Evolutionary conservation across 2,113 vertebrate species (phyloP).

Genomic region (Scomber scombrus): DNA sequence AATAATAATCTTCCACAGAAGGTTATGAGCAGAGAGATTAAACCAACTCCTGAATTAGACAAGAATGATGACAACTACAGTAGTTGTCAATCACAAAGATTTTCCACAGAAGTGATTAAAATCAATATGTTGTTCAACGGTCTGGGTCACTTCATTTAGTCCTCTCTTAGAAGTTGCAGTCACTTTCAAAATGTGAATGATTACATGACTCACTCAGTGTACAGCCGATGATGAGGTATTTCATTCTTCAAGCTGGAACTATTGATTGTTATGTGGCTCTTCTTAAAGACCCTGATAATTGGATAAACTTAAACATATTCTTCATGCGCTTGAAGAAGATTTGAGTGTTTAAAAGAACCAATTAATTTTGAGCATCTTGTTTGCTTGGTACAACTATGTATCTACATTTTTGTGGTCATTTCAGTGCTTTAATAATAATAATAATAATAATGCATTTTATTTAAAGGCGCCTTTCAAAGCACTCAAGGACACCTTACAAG

Average conservation of each 20-base stretch:
- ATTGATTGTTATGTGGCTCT: slow-evolving; percentile 50
- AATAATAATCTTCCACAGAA: slow-evolving; percentile 6
- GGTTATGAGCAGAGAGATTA: slow-evolving; percentile 21
- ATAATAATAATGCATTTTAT: no score
- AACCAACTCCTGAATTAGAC: slow-evolving; percentile 18
- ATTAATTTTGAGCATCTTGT: slow-evolving; percentile 50
- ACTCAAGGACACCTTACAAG: no score
- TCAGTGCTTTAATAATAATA: no score
- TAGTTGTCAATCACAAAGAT: slow-evolving; percentile 46
- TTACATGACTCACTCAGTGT: slow-evolving; percentile 38
- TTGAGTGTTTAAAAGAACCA: slow-evolving; percentile 44
- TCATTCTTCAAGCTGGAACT: slow-evolving; percentile 38
- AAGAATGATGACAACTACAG: slow-evolving; percentile 12
- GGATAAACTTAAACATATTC: slow-evolving; percentile 34
- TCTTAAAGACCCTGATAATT: slow-evolving; percentile 39
- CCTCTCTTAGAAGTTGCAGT: slow-evolving; percentile 32
- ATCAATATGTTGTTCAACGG: slow-evolving; percentile 69
- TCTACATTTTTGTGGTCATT: neutral
- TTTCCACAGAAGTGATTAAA: slow-evolving; percentile 54
- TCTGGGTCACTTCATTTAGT: slow-evolving; percentile 35
- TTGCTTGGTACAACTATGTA: slow-evolving; percentile 17
- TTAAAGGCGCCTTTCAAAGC: no score
- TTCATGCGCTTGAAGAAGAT: slow-evolving; percentile 18
- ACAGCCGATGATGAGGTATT: slow-evolving; percentile 37
- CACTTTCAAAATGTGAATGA: slow-evolving; percentile 26